Evolutionary conservation across 1,140 invertebrate species (phyloP).

Genomic region (Brachionus rubens): DNA sequence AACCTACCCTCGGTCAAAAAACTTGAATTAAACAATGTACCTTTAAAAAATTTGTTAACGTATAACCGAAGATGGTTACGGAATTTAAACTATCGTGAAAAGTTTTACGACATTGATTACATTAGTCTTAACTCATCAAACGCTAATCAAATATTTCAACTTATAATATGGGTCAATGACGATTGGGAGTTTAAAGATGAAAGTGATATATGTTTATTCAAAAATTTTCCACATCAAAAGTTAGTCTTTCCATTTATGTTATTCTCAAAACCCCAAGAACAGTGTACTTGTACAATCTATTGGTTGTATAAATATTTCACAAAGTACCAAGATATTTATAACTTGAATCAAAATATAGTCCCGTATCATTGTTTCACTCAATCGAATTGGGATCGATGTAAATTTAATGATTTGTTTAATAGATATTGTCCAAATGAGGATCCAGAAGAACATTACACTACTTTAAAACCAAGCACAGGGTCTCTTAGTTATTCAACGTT

Average conservation of each 20-base stretch:
- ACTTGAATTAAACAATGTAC: conserved; percentile 18
- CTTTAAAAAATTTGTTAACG: conserved; percentile 7
- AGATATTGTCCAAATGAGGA: conserved; percentile 16
- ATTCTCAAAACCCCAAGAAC: background rate
- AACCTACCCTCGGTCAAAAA: conserved; percentile 11
- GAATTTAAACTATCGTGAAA: background rate
- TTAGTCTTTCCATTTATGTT: conserved; percentile 31
- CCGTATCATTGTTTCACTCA: conserved; percentile 15
- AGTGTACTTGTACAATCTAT: conserved; percentile 13
- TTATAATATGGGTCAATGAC: conserved; percentile 24
- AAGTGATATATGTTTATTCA: conserved; percentile 29
- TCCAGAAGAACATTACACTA: background rate
- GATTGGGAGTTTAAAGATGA: conserved; percentile 5
- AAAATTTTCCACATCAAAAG: conserved; percentile 25
- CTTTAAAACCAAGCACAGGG: background rate
- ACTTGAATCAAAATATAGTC: conserved; percentile 30
- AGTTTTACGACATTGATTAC: background rate
- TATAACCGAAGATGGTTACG: conserved; percentile 5
- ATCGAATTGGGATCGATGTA: conserved; percentile 20
- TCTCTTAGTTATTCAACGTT: background rate
- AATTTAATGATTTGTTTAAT: conserved; percentile 7
- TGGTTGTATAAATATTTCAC: conserved; percentile 36
- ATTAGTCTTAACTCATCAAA: conserved; percentile 18
- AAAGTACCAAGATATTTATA: conserved; percentile 30
- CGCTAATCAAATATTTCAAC: conserved; percentile 5